Base-by-base conservation (phyloP, 2,888 invertebrate genomes). In the Scelioninae gen. 1 region DNA sequence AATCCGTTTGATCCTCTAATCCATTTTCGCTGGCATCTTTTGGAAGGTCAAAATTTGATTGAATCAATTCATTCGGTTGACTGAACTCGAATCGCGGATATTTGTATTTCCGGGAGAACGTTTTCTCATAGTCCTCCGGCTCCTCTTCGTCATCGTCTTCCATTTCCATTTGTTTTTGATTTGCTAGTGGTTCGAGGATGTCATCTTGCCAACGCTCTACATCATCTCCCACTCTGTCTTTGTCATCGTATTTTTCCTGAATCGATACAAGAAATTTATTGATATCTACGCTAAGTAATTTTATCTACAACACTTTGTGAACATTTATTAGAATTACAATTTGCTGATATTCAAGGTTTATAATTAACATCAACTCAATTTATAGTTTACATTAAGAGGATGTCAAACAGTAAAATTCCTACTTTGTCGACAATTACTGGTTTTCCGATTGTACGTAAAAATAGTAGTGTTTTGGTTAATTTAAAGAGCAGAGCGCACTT, bases 81-180 rank as follows among this genome's bases (percentile, higher is more conserved):
- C 2, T 29, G 7, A 68, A 51, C 5, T 68, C 51, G 7, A 68
- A 53, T n/a, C 45, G 58, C 7, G 74, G 80, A 31, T 72, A 69
- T 49, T 80, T 80, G 40, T 90, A 89, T 68, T 89, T 90, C 32
- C 83, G 78, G 0, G 89, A 84, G 34, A 90, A 90, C 0, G 82
- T 69, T 23, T 85, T 88, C 49, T 88, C 89, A 47, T 90, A 88
- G 29, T 88, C 85, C 0, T 82, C 83, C 0, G 83, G 82, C 0
- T 78, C 49, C 0, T 83, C 83, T 0, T 74, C 32, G 11, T 79
- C 13, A 10, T 55, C 43, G 9, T 60, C 34, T 16, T 58, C 56
- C 0, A 5, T 15, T 15, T 55, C 15, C 8, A 29, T 65, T 8
- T 32, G 51, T 16, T 47, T 62, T 32, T 75, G 68, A 10, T 63